Evolutionary conservation across 2,888 invertebrate genomes (phyloP).

Genomic region (Macrosiphum euphorbiae): DNA sequence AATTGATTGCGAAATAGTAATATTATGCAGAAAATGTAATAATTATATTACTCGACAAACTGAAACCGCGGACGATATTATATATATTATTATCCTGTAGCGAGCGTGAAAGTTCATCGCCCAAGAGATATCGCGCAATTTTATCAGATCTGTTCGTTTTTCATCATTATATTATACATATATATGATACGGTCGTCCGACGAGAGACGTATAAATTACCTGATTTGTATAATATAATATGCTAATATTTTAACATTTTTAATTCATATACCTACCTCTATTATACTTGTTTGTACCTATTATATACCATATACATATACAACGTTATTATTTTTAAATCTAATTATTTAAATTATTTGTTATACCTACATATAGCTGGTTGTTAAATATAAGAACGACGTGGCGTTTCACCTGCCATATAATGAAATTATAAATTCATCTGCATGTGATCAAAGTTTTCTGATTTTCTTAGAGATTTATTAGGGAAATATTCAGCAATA

Average conservation of each 20-base stretch:
- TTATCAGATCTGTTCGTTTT: neutral
- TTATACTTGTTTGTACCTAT: neutral
- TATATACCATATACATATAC: neutral
- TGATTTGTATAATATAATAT: neutral
- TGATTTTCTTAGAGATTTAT: neutral
- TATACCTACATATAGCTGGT: too few relatives aligned
- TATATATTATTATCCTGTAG: neutral
- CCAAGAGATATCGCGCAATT: neutral
- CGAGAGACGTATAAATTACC: neutral
- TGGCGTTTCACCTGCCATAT: neutral
- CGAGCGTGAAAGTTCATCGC: neutral
- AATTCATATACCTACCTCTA: neutral
- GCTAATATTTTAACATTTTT: conserved; percentile 10
- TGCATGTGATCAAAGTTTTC: neutral
- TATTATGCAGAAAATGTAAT: neutral
- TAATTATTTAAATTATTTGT: neutral
- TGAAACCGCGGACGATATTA: neutral
- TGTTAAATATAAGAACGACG: neutral
- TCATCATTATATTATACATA: neutral
- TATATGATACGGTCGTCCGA: neutral
- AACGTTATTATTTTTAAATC: neutral
- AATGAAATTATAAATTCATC: neutral
- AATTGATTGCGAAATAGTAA: neutral
- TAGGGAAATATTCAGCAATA: neutral
- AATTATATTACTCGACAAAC: neutral